Evolutionary conservation across 2,113 vertebrate species (phyloP).

Genomic region (Tonatia bakeri): DNA sequence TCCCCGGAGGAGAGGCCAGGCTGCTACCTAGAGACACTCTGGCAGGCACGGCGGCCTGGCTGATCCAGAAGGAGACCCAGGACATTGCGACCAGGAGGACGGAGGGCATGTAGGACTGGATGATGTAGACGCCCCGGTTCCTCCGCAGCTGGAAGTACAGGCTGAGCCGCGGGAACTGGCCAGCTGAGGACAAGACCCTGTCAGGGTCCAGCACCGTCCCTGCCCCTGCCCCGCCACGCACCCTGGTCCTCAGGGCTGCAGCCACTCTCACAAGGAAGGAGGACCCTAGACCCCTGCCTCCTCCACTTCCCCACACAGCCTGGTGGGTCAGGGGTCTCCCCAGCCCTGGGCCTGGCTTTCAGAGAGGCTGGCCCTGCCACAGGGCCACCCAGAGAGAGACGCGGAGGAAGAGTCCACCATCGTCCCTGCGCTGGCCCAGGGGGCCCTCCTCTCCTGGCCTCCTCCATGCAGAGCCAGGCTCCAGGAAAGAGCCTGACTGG

Average conservation of each 20-base stretch:
- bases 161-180: constrained; percentile 94
- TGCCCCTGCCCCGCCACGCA: accelerated
- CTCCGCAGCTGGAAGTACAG: constrained; percentile 92
- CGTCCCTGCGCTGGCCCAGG: accelerated
- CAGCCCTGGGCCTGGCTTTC: background rate
- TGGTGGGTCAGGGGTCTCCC: background rate
- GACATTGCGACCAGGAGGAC: constrained; percentile 97
- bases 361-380: too few species aligned
- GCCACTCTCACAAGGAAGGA: background rate
- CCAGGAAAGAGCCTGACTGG: background rate
- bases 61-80: constrained; percentile 99
- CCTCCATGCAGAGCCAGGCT: accelerated
- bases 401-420: accelerated
- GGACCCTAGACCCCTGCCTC: background rate
- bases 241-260: accelerated
- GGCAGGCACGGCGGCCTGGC: constrained; percentile 96
- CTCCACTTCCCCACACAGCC: background rate
- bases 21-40: constrained; percentile 91
- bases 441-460: too few species aligned
- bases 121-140: constrained; percentile 97
- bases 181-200: constrained; percentile 79
- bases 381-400: background rate
- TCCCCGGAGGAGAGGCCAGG: background rate
- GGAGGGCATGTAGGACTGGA: constrained; percentile 98
- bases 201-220: background rate